Evolutionary conservation across 2,113 vertebrate genomes (phyloP).

Genomic region (Clarias magur): DNA sequence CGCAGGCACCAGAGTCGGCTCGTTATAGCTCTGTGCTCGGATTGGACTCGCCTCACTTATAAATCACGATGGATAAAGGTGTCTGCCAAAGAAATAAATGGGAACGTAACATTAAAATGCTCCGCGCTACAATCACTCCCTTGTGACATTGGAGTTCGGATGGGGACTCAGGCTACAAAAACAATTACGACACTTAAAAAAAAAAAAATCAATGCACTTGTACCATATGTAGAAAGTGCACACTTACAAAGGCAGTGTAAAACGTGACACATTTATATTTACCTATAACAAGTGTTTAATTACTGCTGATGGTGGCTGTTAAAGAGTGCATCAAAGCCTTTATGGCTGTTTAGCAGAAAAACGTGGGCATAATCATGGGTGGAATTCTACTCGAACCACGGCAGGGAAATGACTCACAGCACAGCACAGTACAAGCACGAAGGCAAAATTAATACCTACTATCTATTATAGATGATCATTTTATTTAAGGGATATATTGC

Average conservation of each 20-base stretch:
- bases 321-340: slow-evolving; percentile 30
- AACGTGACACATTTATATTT: slow-evolving; percentile 39
- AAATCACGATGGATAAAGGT: slow-evolving; percentile 6
- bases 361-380: neutral
- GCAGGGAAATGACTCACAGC: neutral
- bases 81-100: slow-evolving; percentile 6
- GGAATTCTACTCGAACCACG: neutral
- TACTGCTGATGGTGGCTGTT: slow-evolving; percentile 36
- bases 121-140: neutral
- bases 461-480: neutral
- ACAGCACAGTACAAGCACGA: too few relatives aligned
- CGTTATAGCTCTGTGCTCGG: neutral
- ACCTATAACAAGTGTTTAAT: slow-evolving; percentile 46
- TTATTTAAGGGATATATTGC: neutral
- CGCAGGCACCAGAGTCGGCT: neutral
- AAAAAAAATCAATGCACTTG: neutral
- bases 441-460: neutral
- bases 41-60: neutral
- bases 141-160: neutral
- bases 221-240: neutral
- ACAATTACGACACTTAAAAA: slow-evolving; percentile 7
- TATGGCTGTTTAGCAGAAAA: slow-evolving; percentile 7
- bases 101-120: neutral
- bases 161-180: neutral
- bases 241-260: slow-evolving; percentile 2